Evolutionary conservation across 2,888 invertebrate species (phyloP), one percentile per base, ranked within the genome.

Genomic region (Merodon equestris): DNA sequence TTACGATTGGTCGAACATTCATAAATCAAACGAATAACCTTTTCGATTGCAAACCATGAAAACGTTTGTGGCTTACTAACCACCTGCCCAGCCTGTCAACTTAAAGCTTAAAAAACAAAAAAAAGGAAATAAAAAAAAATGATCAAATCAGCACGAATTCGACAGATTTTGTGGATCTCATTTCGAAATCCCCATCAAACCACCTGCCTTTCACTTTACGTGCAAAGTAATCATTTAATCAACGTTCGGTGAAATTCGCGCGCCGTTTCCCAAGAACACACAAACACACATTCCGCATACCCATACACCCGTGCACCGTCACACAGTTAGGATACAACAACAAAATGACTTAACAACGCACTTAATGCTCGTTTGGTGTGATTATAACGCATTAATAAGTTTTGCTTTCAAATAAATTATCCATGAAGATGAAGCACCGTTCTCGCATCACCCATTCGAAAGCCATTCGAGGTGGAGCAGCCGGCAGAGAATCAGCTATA

Each of bases 381-480:
- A 79, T 79, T 74, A 79, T 74, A 79, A 79, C 79, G 79, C 79
- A 79, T 79, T 79, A 79, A 79, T 79, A 79, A 79, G 74, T 79
- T 66, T 79, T 74, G 53, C 79, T 79, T 79, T 79, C 79, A 74
- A 79, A 79, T 79, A 79, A 79, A 79, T 79, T 79, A 79, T 74
- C 79, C 74, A 79, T 74, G 74, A 79, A 79, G 79, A 79, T 74
- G 74, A 54, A 63, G 74, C 79, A 79, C 79, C 74, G 68, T 79
- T 79, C 74, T 67, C 68, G 64, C 68, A 27, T 27, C 27, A 27
- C 68, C 64, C 68, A 74, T 79, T 79, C 68, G 79, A 79, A 79
- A 79, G 74, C 58, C 68, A 79, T 79, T 79, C 74, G 74, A 79
- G 79, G 79, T 79, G 74, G 79, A 79, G 79, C 79, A 74, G 68